Evolutionary conservation across 2,113 vertebrate species (phyloP).

Genomic region (Melanocharis versteri): DNA sequence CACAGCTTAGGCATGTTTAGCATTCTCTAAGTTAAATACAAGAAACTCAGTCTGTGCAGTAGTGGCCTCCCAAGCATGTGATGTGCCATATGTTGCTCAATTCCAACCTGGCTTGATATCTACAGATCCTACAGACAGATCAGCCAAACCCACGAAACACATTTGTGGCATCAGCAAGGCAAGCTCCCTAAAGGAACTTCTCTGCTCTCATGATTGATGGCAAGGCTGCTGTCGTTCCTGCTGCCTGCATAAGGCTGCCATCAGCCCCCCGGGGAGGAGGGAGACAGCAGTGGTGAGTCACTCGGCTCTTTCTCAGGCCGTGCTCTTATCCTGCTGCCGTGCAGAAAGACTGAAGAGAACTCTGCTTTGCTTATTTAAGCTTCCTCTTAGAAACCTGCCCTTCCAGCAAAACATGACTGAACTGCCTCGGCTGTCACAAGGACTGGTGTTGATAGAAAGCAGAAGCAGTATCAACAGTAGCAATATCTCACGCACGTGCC

Average conservation of each 20-base stretch:
- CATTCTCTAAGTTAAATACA: background rate
- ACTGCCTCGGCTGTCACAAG: background rate
- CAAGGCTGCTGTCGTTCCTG: background rate
- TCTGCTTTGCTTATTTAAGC: background rate
- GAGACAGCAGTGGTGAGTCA: background rate
- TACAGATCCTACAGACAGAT: background rate
- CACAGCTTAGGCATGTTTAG: background rate
- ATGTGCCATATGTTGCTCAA: background rate
- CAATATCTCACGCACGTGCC: background rate
- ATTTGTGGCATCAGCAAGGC: background rate
- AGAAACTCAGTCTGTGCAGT: background rate
- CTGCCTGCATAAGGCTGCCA: background rate
- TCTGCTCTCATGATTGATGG: background rate
- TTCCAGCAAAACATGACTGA: background rate
- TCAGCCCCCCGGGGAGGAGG: background rate
- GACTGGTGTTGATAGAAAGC: background rate
- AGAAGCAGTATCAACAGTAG: background rate
- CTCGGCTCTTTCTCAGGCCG: background rate
- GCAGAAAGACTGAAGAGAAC: background rate
- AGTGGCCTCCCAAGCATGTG: background rate
- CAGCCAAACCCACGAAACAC: background rate
- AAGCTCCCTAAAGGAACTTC: background rate
- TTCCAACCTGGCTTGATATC: background rate
- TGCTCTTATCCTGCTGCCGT: background rate
- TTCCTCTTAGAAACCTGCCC: background rate